Percentiles rank a stretch among this genome's conserved stretches.
phyloP scores from a whole-genome alignment of 2,797 vertebrate species.

The Phataginus tetradactyla region DNA sequence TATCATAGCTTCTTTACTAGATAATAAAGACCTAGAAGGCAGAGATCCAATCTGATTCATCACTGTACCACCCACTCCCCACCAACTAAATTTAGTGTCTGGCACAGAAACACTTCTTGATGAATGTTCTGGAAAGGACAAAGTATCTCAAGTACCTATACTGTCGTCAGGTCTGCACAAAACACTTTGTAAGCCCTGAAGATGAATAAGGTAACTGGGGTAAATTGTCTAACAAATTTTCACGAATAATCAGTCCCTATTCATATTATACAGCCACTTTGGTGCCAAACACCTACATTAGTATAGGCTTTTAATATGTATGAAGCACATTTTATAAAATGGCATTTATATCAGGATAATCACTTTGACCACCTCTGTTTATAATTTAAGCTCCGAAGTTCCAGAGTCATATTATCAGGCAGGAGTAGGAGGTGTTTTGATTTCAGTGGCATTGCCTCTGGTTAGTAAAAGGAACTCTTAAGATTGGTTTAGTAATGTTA shows the following conservation, averaged over 20 bases:
- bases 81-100: conserved; percentile 56
- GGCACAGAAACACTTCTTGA: conserved; percentile 53
- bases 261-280: neutral
- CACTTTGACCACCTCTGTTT: neutral
- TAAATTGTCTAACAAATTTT: neutral
- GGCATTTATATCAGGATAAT: neutral
- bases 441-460: conserved; percentile 26
- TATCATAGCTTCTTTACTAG: neutral
- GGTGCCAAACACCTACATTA: neutral
- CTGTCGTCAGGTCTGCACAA: neutral
- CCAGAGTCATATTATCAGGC: neutral
- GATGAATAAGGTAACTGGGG: neutral
- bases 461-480: conserved; percentile 47
- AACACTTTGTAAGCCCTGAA: neutral
- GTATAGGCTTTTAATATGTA: neutral
- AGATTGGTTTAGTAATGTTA: conserved; percentile 30
- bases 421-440: conserved; percentile 23
- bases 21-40: neutral
- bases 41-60: conserved; percentile 47
- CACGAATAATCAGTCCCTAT: neutral
- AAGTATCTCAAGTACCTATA: conserved; percentile 19
- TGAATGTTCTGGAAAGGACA: conserved; percentile 60
- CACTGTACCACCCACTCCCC: neutral
- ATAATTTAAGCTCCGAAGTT: neutral
- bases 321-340: neutral